Conservation (phyloP, 2,113 vertebrate species). For the Osmerus mordax region DNA sequence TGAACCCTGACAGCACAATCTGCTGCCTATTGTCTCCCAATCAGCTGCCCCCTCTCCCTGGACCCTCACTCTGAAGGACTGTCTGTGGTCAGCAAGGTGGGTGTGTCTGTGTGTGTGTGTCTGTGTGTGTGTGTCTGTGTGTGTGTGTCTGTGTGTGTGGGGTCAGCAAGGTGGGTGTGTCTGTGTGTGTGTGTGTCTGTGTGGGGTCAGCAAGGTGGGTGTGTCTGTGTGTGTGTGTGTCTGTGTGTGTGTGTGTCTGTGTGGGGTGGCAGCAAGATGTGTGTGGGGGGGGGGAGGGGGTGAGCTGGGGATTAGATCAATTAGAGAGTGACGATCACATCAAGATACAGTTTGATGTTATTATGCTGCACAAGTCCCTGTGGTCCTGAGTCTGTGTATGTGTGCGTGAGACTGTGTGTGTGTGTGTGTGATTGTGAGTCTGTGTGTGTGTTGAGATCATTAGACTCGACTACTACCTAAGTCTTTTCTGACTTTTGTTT, state of each 20-base stretch:
- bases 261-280: slow-evolving; percentile 60
- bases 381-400: slow-evolving; percentile 4
- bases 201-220: slow-evolving; percentile 25
- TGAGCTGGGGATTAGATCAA: slow-evolving; percentile 93
- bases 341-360: slow-evolving; percentile 45
- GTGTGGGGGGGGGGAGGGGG: slow-evolving; percentile 76
- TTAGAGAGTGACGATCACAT: slow-evolving; percentile 74
- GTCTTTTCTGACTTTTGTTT: no score
- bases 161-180: slow-evolving; percentile 55
- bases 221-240: slow-evolving; percentile 68
- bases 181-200: slow-evolving; percentile 62
- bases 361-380: slow-evolving; percentile 15
- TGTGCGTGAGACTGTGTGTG: slow-evolving; percentile 7
- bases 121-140: slow-evolving; percentile 57
- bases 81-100: slow-evolving; percentile 56
- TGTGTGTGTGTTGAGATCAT: slow-evolving; percentile 26
- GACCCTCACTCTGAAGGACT: slow-evolving; percentile 61
- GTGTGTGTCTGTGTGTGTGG: slow-evolving; percentile 29
- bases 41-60: slow-evolving; percentile 75
- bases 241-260: background rate
- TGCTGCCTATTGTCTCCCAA: slow-evolving; percentile 95
- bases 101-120: no score
- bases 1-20: slow-evolving; percentile 99
- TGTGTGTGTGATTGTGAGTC: slow-evolving; percentile 32
- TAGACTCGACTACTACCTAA: no score